A percentile compares a stretch with the other conserved stretches of the same genome.
phyloP scores from a whole-genome alignment of 2,113 vertebrate species.

The Meriones unguiculatus region DNA sequence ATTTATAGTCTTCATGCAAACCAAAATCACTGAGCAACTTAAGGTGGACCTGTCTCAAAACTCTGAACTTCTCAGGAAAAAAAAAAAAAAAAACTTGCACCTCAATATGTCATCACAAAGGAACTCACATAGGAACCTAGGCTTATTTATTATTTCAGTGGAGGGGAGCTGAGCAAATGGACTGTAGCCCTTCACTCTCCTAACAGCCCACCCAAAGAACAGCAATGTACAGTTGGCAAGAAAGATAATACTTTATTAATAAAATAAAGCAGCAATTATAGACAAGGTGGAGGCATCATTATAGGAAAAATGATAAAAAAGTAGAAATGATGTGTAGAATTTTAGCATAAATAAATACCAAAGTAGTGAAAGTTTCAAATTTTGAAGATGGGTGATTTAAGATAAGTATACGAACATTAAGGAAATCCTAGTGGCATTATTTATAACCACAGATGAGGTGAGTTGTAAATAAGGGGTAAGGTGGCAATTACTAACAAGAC shows the following conservation, averaged over 20 bases:
- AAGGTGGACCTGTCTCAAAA: conserved; percentile 3
- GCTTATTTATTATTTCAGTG: background rate
- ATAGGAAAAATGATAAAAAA: background rate
- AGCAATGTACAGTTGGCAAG: background rate
- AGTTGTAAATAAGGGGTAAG: background rate
- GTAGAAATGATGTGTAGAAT: background rate
- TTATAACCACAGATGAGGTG: background rate
- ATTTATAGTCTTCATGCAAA: conserved; percentile 25
- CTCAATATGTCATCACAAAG: background rate
- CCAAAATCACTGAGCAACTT: conserved; percentile 38
- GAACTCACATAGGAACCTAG: background rate
- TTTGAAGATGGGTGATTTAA: background rate
- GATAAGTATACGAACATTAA: background rate
- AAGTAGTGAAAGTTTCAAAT: background rate
- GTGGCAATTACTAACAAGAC: background rate
- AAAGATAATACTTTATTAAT: background rate
- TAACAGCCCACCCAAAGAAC: background rate
- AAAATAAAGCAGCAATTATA: background rate
- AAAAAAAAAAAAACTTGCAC: background rate
- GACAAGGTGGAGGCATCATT: background rate
- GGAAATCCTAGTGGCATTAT: background rate
- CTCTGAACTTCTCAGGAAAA: background rate
- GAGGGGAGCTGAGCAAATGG: background rate
- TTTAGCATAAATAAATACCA: background rate
- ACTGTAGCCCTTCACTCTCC: background rate